These are phyloP conservation scores for Desoria tigrina DNA, from an alignment of 2,888 invertebrate species.

Conservation along the genomic window DNA sequence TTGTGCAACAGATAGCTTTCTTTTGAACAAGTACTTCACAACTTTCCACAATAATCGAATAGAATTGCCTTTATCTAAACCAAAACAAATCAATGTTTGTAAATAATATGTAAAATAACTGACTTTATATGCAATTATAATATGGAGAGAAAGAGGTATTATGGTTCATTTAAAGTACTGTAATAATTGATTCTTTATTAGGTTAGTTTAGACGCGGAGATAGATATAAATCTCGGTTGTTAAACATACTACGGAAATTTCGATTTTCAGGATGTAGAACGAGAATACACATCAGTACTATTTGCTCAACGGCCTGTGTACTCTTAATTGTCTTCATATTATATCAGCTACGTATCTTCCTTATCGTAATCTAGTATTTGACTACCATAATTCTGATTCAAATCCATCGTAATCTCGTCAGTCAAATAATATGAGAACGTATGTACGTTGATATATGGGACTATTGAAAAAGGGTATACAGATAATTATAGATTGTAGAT, in stretches of 20 bases:
- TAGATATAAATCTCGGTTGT: conserved; percentile 5
- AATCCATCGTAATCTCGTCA: not conserved
- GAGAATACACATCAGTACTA: conserved; percentile 30
- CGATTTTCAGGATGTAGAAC: not conserved
- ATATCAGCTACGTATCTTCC: conserved; percentile 8
- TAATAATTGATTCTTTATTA: too few relatives aligned
- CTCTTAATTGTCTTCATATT: conserved; percentile 19
- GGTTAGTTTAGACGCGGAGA: not conserved
- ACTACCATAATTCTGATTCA: conserved; percentile 1
- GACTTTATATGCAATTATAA: too few relatives aligned
- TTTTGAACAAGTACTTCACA: too few relatives aligned
- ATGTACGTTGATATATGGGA: not conserved
- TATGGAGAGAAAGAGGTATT: too few relatives aligned
- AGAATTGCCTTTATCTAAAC: too few relatives aligned
- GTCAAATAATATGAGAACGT: conserved; percentile 8
- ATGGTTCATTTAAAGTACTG: too few relatives aligned
- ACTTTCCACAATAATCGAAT: too few relatives aligned
- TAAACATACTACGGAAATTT: not conserved
- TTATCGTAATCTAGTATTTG: not conserved
- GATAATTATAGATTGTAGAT: too few relatives aligned
- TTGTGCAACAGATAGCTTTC: too few relatives aligned
- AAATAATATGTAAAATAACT: too few relatives aligned
- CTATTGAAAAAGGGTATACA: too few relatives aligned
- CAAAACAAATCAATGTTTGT: too few relatives aligned
- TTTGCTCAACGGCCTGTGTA: conserved; percentile 35